Base-by-base conservation (phyloP, 2,888 invertebrate species). In the Pollenia amentaria region DNA sequence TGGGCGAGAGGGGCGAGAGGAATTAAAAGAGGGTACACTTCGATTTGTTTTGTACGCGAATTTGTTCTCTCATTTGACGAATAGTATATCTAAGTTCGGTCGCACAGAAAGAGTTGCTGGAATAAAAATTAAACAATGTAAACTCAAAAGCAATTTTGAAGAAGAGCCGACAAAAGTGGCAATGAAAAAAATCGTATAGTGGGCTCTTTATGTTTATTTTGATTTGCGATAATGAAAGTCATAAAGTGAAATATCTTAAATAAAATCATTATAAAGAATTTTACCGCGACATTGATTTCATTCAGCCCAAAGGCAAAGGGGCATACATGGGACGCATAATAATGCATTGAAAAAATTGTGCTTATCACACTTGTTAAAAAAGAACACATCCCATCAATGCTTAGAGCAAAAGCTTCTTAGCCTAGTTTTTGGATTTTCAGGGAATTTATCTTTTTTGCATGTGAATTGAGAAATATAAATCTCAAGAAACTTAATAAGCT, bases 251-350 rank as follows among this genome's bases (percentile, higher is more conserved):
- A 69, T 29, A 69, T 73, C 51, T 60, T 44, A 29, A 88, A 88
- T 60, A 76, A 87, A 67, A 84, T 81, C 81, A 86, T 75, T 67
- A 29, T 80, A 73, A 87, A 12, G 62, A 29, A 65, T 57, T 10
- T 29, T 21, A 7, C 73, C 69, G 87, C 88, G 88, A 88, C 53
- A 51, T 67, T 55, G 21, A 57, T 77, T 73, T 88, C 88, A 89
- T 73, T 88, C 88, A 89, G 88, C 89, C 91, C 90, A 89, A 88
- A 84, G 90, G 90, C 91, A 88, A 46, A 90, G 91, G 88, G 88
- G 89, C 89, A 89, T 89, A 89, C 90, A 89, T 90, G 90, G 90
- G 89, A 90, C 89, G 88, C 88, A 90, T 91, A 89, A 88, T 6
- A 29, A 29, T 9, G 44, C 72, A 72, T 40, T 16, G 18, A 51